phyloP scores from a whole-genome alignment of 2,888 invertebrate species.

The Aphidius colemani region DNA sequence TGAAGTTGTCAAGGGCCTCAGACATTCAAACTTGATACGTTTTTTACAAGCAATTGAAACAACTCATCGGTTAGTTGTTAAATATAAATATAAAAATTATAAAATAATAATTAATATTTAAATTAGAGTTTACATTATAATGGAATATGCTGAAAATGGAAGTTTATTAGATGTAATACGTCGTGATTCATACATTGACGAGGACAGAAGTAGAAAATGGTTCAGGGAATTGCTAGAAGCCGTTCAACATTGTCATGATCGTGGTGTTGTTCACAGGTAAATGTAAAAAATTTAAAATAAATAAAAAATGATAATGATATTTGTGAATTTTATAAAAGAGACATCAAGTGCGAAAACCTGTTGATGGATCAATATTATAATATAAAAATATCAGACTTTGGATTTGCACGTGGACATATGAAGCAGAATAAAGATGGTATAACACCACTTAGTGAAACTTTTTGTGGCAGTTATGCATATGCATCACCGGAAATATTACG shows the following conservation, averaged over 20 bases:
- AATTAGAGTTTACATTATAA: slow-evolving; percentile 75
- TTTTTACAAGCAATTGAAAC: slow-evolving; percentile 86
- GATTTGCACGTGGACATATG: slow-evolving; percentile 77
- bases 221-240: slow-evolving; percentile 76
- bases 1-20: slow-evolving; percentile 79
- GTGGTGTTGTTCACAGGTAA: slow-evolving; percentile 80
- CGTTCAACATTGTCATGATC: slow-evolving; percentile 78
- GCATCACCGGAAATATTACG: slow-evolving; percentile 86
- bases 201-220: slow-evolving; percentile 70
- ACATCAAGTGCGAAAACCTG: slow-evolving; percentile 84
- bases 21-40: slow-evolving; percentile 78
- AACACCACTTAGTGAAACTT: slow-evolving; percentile 76
- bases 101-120: not conserved
- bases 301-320: not conserved
- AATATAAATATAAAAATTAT: not conserved
- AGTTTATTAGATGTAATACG: slow-evolving; percentile 78
- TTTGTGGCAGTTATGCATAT: slow-evolving; percentile 89
- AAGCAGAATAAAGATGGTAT: slow-evolving; percentile 68
- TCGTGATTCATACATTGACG: slow-evolving; percentile 74
- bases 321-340: slow-evolving; percentile 60
- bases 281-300: not conserved
- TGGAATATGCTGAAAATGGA: slow-evolving; percentile 83
- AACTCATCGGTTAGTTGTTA: slow-evolving; percentile 70
- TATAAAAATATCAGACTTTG: slow-evolving; percentile 82
- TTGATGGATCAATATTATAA: slow-evolving; percentile 73